phyloP scores from a whole-genome alignment of 2,888 invertebrate genomes.

The Oasisia sp. region DNA sequence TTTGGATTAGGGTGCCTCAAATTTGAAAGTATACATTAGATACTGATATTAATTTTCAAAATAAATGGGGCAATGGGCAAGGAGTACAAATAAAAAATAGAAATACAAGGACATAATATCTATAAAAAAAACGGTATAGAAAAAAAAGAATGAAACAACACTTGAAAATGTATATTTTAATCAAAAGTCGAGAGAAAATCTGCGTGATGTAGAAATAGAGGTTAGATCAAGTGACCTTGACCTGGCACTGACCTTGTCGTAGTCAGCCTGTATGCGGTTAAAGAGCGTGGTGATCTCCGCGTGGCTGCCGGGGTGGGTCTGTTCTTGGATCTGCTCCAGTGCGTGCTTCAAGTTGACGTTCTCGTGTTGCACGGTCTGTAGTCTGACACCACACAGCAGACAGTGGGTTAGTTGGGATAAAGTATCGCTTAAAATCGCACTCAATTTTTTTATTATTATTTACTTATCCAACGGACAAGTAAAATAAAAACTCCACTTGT shows the following conservation, averaged over 20 bases:
- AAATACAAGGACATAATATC: background rate
- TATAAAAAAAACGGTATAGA: background rate
- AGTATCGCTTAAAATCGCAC: too few species aligned
- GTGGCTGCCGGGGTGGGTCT: conserved; percentile 46
- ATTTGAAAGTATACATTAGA: background rate
- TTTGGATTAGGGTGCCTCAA: background rate
- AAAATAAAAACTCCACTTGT: too few species aligned
- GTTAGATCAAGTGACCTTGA: background rate
- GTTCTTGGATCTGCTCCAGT: conserved; percentile 50
- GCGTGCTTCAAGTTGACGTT: conserved; percentile 54
- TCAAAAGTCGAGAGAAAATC: background rate
- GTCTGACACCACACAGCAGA: background rate
- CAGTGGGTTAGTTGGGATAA: background rate
- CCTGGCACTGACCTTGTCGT: conserved; percentile 53
- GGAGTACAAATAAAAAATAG: background rate
- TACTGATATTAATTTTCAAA: background rate
- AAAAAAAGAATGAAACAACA: background rate
- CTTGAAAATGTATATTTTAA: background rate
- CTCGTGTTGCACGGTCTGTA: conserved; percentile 50
- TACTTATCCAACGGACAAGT: too few species aligned
- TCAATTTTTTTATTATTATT: too few species aligned
- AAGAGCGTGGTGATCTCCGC: conserved; percentile 54
- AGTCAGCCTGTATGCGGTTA: conserved; percentile 50
- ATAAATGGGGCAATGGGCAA: background rate
- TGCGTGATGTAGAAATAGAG: background rate